These are phyloP conservation scores for Lepidocolaptes lacrymiger DNA, from an alignment of 2,797 vertebrate genomes.

Conservation along the genomic window DNA sequence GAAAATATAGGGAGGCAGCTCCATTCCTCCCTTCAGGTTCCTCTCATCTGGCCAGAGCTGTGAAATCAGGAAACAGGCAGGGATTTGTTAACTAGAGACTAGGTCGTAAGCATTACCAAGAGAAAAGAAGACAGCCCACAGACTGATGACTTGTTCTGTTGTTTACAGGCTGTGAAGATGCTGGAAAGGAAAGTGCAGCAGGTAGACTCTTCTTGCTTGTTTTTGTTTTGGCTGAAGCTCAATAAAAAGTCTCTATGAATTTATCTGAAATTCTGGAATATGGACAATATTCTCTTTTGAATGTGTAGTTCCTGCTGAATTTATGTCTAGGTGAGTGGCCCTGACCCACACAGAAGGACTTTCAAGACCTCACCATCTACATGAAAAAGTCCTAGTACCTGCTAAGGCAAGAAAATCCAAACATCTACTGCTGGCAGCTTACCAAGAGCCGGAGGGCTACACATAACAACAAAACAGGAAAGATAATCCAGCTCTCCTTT, in stretches of 20 bases:
- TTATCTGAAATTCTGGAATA: background rate
- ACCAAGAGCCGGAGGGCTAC: background rate
- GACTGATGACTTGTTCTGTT: background rate
- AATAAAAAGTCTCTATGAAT: background rate
- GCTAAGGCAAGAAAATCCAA: constrained; percentile 12
- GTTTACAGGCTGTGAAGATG: background rate
- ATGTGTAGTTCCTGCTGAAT: background rate
- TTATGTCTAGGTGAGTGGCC: background rate
- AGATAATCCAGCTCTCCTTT: background rate
- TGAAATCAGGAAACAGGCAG: background rate
- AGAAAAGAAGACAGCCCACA: background rate
- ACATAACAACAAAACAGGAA: background rate
- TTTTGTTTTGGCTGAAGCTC: background rate
- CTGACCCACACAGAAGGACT: background rate
- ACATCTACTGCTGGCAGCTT: background rate
- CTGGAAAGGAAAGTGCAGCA: background rate
- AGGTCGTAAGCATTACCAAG: background rate
- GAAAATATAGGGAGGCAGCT: background rate
- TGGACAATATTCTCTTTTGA: background rate
- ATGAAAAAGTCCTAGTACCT: background rate
- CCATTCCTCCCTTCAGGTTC: background rate
- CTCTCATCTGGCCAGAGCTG: background rate
- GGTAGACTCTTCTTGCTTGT: background rate
- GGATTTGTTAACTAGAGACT: background rate
- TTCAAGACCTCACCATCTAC: background rate